phyloP scores from a whole-genome alignment of 2,797 vertebrate species.

The Craterocephalus amniculus region DNA sequence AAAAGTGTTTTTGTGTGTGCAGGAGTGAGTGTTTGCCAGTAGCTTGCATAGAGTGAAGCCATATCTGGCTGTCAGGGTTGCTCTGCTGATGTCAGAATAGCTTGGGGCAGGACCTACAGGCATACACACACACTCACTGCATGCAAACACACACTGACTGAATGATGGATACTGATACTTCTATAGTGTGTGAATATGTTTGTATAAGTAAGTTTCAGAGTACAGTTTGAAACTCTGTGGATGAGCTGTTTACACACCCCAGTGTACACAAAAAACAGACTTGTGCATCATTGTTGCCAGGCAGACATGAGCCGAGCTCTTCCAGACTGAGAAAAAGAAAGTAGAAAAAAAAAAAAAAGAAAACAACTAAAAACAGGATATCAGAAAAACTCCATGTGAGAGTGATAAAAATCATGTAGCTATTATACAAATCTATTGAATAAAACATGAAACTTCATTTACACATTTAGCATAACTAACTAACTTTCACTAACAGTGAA shows the following conservation, averaged over 20 bases:
- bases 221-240: not conserved
- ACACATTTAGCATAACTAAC: no score
- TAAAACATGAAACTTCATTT: conserved; percentile 49
- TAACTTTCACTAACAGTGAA: no score
- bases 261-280: conserved; percentile 1
- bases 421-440: conserved; percentile 45
- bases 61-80: conserved; percentile 45
- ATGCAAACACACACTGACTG: conserved; percentile 10
- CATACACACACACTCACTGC: conserved; percentile 12
- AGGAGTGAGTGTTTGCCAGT: conserved; percentile 24
- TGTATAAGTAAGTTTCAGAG: conserved; percentile 21
- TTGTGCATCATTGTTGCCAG: not conserved
- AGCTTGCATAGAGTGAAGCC: conserved; percentile 38
- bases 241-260: conserved; percentile 13
- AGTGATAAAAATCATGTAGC: no score
- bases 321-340: not conserved
- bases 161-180: conserved; percentile 15
- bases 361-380: conserved; percentile 20
- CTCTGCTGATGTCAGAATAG: conserved; percentile 51
- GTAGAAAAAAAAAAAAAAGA: conserved; percentile 8
- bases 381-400: conserved; percentile 2
- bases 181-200: not conserved
- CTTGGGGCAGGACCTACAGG: conserved; percentile 50
- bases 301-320: not conserved
- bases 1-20: conserved; percentile 21